Percentiles rank a stretch among this genome's conserved stretches.
Evolutionary conservation across 53 echinoderm and acorn worm genomes (phyloP).

Genomic region (Astropecten irregularis): DNA sequence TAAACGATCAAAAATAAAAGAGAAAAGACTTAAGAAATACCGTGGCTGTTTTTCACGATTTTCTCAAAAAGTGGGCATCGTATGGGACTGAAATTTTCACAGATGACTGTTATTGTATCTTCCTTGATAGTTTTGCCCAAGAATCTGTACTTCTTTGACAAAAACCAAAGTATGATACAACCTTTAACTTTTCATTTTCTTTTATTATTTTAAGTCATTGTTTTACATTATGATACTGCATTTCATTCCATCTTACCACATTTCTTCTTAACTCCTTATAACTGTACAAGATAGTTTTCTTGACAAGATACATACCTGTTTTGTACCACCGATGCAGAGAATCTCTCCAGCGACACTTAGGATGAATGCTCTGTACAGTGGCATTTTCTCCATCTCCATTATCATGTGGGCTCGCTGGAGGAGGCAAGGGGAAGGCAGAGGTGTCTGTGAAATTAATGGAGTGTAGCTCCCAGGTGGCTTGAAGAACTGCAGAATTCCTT

Average conservation of each 20-base stretch:
- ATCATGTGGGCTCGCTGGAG: slow-evolving; percentile 56
- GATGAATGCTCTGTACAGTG: slow-evolving; percentile 35
- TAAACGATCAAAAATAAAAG: too few relatives aligned
- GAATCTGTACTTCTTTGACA: not conserved
- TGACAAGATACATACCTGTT: slow-evolving; percentile 54
- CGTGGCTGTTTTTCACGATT: too few relatives aligned
- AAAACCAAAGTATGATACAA: too few relatives aligned
- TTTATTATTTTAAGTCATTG: too few relatives aligned
- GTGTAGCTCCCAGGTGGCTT: not conserved
- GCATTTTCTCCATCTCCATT: slow-evolving; percentile 68
- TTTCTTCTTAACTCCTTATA: not conserved
- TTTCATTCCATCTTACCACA: not conserved
- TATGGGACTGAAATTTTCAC: too few relatives aligned
- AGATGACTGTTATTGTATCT: too few relatives aligned
- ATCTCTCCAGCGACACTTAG: slow-evolving; percentile 58
- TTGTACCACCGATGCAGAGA: slow-evolving; percentile 67
- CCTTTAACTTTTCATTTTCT: too few relatives aligned
- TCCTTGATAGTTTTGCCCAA: too few relatives aligned
- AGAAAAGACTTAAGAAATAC: too few relatives aligned
- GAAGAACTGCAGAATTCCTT: slow-evolving; percentile 43
- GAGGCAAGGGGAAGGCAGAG: slow-evolving; percentile 43
- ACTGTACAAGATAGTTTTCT: not conserved
- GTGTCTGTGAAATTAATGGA: not conserved
- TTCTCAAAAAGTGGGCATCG: too few relatives aligned
- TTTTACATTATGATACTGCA: not conserved